Percentiles rank a stretch among this genome's conserved stretches.
Evolutionary conservation across 2,797 vertebrate genomes (phyloP).

Genomic region (Nasua narica): DNA sequence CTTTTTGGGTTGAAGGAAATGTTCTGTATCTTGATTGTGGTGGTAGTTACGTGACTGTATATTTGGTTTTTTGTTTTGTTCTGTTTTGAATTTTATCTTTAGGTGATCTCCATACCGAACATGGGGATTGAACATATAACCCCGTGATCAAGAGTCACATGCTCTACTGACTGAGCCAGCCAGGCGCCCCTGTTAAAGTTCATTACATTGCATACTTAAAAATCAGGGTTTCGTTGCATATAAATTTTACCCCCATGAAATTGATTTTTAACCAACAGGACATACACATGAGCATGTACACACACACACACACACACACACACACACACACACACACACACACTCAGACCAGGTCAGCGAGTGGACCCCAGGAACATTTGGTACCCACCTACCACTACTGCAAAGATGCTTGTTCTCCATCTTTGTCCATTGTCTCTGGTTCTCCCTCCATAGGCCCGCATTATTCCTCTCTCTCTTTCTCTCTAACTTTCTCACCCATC

Average conservation of each 20-base stretch:
- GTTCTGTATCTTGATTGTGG: not conserved
- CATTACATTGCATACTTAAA: not conserved
- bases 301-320: not conserved
- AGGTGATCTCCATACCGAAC: not conserved
- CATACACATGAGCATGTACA: too few species aligned
- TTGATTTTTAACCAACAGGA: not conserved
- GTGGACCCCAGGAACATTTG: not conserved
- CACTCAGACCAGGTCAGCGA: not conserved
- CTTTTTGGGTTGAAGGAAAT: not conserved
- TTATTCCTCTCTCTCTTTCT: not conserved
- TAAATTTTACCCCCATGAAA: not conserved
- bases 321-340: not conserved
- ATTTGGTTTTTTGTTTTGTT: not conserved
- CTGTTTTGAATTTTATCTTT: not conserved
- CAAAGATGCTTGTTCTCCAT: not conserved
- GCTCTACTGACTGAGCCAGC: not conserved
- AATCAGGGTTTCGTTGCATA: not conserved
- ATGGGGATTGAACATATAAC: not conserved
- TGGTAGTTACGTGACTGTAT: not conserved
- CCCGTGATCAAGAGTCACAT: not conserved
- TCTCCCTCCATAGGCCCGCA: not conserved
- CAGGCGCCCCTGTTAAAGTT: not conserved
- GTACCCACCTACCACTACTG: not conserved
- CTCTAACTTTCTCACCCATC: not conserved
- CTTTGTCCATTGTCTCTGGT: not conserved